Percentiles rank a stretch among this genome's conserved stretches.
Conservation (phyloP, 2,888 invertebrate species). For the Agriopis aurantiaria region DNA sequence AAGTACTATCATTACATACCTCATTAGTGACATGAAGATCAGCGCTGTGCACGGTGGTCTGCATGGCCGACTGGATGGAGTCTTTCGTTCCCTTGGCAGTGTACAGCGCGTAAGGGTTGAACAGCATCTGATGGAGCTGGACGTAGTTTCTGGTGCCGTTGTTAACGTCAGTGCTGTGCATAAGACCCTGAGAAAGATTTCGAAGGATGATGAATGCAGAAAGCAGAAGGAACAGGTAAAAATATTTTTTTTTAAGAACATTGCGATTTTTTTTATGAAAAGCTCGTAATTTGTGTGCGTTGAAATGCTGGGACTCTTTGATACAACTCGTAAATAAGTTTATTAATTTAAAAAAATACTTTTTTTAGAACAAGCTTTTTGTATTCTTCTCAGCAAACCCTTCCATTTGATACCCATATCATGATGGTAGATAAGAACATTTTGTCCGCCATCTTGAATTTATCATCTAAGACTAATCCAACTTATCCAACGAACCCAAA, state of each 20-base stretch:
- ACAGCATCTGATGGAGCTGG: slow-evolving; percentile 92
- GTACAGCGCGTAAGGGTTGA: slow-evolving; percentile 92
- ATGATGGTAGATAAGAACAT: too few relatives aligned
- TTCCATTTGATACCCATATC: too few relatives aligned
- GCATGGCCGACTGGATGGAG: slow-evolving; percentile 89
- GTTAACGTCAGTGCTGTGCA: slow-evolving; percentile 88
- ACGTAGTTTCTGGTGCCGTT: slow-evolving; percentile 87
- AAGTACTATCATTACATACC: slow-evolving; percentile 70
- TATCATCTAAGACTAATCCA: too few relatives aligned
- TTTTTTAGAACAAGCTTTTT: too few relatives aligned
- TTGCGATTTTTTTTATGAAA: too few relatives aligned
- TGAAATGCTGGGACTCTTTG: too few relatives aligned
- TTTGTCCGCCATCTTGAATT: too few relatives aligned
- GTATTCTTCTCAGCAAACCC: too few relatives aligned
- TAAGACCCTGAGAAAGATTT: slow-evolving; percentile 85
- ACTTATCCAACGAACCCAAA: too few relatives aligned
- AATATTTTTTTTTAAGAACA: not conserved
- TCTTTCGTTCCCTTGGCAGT: slow-evolving; percentile 86
- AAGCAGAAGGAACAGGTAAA: not conserved
- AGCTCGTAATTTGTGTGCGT: too few relatives aligned
- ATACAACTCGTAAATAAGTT: too few relatives aligned
- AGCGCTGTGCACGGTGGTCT: slow-evolving; percentile 87
- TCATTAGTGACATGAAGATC: slow-evolving; percentile 88
- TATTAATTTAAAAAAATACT: too few relatives aligned
- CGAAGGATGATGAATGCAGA: not conserved